Percentiles rank a stretch among this genome's conserved stretches.
These are phyloP conservation scores for Ichneumoninae sp. DNA, from an alignment of 2,888 invertebrate species.

Conservation along the genomic window DNA sequence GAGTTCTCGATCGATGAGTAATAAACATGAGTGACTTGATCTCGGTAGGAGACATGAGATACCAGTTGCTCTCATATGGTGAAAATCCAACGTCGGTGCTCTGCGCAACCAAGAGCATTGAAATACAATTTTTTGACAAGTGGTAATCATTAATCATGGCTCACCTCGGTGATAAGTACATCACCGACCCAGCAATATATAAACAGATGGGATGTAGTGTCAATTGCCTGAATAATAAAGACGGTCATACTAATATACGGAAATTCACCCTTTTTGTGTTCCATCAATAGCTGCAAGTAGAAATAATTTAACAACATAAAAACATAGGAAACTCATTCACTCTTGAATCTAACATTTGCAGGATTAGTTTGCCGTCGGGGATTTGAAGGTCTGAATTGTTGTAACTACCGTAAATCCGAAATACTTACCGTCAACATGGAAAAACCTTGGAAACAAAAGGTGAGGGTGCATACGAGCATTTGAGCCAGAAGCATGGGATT, in stretches of 20 bases:
- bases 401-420: not conserved
- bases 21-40: conserved; percentile 70
- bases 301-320: too few species aligned
- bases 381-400: not conserved
- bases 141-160: conserved; percentile 1
- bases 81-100: conserved; percentile 70
- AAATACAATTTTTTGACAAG: not conserved
- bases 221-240: conserved; percentile 63
- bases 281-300: conserved; percentile 55
- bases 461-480: conserved; percentile 72
- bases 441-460: conserved; percentile 76
- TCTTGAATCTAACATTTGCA: too few species aligned
- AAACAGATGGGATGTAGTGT: conserved; percentile 69
- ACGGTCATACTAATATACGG: conserved; percentile 56
- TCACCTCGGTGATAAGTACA: conserved; percentile 66
- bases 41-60: conserved; percentile 64
- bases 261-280: conserved; percentile 46
- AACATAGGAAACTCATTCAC: not conserved
- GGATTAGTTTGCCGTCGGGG: too few species aligned
- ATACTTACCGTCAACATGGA: conserved; percentile 72
- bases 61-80: conserved; percentile 74
- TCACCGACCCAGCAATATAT: conserved; percentile 76
- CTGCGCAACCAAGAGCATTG: conserved; percentile 60
- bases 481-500: conserved; percentile 74
- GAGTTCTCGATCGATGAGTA: conserved; percentile 69